Evolutionary conservation across 2,797 vertebrate genomes (phyloP), one percentile per base, ranked within the genome.

Genomic region (Ctenopoma multispine): DNA sequence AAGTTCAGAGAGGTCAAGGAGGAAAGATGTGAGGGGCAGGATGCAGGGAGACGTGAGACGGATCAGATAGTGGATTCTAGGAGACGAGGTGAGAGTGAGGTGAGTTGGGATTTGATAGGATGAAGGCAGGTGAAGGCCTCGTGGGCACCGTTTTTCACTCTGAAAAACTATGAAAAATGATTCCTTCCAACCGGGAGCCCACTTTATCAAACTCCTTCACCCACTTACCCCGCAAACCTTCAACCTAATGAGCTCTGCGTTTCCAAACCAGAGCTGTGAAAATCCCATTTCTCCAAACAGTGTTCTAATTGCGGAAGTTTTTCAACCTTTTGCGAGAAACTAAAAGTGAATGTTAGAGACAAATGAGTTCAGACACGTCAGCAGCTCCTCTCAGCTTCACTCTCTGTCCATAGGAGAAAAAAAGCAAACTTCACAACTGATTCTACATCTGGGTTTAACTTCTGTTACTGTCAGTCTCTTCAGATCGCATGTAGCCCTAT

Each of bases 241-340:
- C 9, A 5, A 20, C 38, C 47, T 83, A 86, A 86, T 59, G 71
- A 85, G 79, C 67, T 67, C 57, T n/a, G 8, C 0, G 3, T 58
- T 34, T 23, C 71, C 1, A 0, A 65, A 64, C 23, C n/a, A 14
- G 57, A 73, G 63, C 69, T 68, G 68, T 65, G 58, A 23, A 84
- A 81, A 67, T 59, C 76, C 77, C 69, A 73, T 81, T 74, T 66
- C 41, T 50, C 56, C 58, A 72, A 78, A 85, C 73, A 36, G 3
- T n/a, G 53, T 78, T 83, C 85, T 88, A 87, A 91, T 88, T 85
- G 84, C 62, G 38, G 74, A 58, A 51, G 63, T 72, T 71, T 83
- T 55, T 56, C 24, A 76, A 57, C 48, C 44, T 60, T 51, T 48
- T 53, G 69, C 50, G 63, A 41, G 41, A 44, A 70, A 54, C 46